Conservation (phyloP, 2,888 invertebrate genomes). For the Dryobotodes eremita region DNA sequence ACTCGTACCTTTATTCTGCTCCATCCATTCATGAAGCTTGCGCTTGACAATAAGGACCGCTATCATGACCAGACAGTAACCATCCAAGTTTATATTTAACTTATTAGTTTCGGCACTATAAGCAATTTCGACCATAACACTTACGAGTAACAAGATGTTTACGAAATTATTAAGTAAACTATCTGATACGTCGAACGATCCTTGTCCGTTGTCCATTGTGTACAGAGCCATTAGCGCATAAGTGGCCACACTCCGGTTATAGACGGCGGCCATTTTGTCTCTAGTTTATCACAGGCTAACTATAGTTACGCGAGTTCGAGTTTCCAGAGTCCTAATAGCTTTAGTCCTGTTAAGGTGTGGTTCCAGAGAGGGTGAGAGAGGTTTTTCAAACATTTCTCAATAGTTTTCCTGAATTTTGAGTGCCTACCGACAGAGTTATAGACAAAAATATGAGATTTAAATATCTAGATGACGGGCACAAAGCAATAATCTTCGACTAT, state of each 20-base stretch:
- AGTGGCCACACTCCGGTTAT: conserved; percentile 33
- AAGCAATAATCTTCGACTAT: not conserved
- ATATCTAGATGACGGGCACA: not conserved
- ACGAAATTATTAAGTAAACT: conserved; percentile 1
- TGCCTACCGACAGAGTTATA: not conserved
- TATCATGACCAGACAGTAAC: not conserved
- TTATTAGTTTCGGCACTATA: not conserved
- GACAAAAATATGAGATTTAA: not conserved
- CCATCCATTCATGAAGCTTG: not conserved
- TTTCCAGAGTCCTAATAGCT: conserved; percentile 23
- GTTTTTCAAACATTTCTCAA: not conserved
- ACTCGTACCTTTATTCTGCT: too few species aligned
- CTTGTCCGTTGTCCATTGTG: conserved; percentile 23
- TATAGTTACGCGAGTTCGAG: conserved; percentile 3
- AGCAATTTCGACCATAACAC: not conserved
- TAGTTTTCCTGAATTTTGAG: not conserved
- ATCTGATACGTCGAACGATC: conserved; percentile 25
- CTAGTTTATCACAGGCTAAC: conserved; percentile 32
- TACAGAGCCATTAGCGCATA: conserved; percentile 52
- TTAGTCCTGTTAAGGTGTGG: conserved; percentile 13
- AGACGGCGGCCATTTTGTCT: conserved; percentile 48
- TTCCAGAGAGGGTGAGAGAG: not conserved
- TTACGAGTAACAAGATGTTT: conserved; percentile 20
- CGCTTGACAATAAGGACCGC: not conserved
- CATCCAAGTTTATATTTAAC: not conserved